Evolutionary conservation across 2,888 invertebrate species (phyloP).

Genomic region (Brenthis daphne): DNA sequence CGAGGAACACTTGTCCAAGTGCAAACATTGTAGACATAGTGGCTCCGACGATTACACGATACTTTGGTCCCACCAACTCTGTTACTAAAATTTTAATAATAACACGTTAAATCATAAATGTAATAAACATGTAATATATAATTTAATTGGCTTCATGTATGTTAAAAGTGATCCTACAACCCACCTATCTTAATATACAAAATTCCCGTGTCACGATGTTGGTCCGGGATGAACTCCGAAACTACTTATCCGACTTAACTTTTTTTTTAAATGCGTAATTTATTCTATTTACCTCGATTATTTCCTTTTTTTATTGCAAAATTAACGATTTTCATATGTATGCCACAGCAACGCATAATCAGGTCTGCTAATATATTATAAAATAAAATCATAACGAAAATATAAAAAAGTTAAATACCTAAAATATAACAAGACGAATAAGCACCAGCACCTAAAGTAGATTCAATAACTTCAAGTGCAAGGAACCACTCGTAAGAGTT

Average conservation of each 20-base stretch:
- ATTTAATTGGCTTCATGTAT: background rate
- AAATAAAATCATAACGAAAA: background rate
- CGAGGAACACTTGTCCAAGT: conserved; percentile 87
- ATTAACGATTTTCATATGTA: no score
- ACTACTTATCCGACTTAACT: no score
- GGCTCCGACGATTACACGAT: conserved; percentile 87
- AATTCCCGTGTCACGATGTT: no score
- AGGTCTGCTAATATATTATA: no score
- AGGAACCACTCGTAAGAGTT: conserved; percentile 87
- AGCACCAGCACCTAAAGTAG: conserved; percentile 85
- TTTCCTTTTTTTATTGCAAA: no score
- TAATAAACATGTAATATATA: background rate
- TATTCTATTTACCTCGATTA: no score
- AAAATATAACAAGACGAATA: conserved; percentile 88
- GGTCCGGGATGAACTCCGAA: no score
- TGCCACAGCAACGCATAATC: no score
- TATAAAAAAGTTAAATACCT: conserved; percentile 64
- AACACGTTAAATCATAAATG: background rate
- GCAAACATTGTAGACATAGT: conserved; percentile 88
- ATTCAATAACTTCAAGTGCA: conserved; percentile 87
- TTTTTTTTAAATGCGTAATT: no score
- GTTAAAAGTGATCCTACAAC: background rate
- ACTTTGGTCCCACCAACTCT: conserved; percentile 89
- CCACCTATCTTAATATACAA: background rate
- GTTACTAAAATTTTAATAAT: conserved; percentile 78